Evolutionary conservation across 37 sponge, comb jelly and placozoan species (phyloP).

Genomic region (Cliona cf. orientalis): DNA sequence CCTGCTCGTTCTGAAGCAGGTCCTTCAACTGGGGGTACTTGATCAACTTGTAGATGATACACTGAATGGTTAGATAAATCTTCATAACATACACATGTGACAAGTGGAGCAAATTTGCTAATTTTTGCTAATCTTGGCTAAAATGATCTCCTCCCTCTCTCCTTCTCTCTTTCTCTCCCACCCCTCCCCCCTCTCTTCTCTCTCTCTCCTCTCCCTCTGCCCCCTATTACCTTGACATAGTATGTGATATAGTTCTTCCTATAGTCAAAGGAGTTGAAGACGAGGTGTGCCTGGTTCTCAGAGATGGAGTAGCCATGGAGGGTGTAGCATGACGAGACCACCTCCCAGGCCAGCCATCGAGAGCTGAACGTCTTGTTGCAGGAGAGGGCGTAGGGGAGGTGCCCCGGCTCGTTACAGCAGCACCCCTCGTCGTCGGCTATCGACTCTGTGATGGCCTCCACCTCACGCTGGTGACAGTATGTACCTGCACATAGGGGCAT

Average conservation of each 20-base stretch:
- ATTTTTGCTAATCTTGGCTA: no score
- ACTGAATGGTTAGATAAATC: constrained; percentile 16
- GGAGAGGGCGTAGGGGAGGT: constrained; percentile 78
- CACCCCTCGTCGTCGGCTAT: constrained; percentile 81
- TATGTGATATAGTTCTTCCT: constrained; percentile 80
- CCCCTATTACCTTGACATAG: constrained; percentile 69
- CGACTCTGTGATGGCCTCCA: constrained; percentile 94
- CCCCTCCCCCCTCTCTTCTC: no score
- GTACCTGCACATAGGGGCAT: constrained; percentile 71
- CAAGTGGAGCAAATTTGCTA: neutral
- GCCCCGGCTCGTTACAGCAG: constrained; percentile 77
- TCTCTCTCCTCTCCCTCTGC: no score
- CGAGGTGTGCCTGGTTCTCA: constrained; percentile 87
- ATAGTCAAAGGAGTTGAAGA: constrained; percentile 86
- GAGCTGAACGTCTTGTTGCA: constrained; percentile 79
- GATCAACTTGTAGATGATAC: constrained; percentile 71
- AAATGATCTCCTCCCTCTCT: no score
- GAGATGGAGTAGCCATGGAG: constrained; percentile 92
- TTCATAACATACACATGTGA: neutral
- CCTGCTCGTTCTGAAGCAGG: constrained; percentile 47
- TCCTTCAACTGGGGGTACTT: constrained; percentile 28
- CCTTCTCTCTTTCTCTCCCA: no score
- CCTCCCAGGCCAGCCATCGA: constrained; percentile 97
- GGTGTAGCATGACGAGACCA: constrained; percentile 87
- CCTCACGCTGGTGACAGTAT: constrained; percentile 95